phyloP scores from a whole-genome alignment of 1,140 invertebrate species.

The Cydia amplana region DNA sequence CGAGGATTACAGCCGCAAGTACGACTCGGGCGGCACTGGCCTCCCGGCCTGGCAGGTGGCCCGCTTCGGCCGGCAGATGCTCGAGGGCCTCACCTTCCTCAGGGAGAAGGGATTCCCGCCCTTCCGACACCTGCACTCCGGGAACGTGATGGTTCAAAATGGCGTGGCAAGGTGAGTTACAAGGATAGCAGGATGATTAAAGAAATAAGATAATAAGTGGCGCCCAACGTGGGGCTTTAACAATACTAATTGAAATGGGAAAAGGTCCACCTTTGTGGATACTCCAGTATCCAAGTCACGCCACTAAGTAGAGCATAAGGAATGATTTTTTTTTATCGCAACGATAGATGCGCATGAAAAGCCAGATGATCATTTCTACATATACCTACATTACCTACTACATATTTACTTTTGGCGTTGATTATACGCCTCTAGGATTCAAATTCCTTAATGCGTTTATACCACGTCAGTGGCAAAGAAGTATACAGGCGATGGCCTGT shows the following conservation, averaged over 20 bases:
- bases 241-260: no score
- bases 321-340: no score
- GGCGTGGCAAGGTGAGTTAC: constrained; percentile 85
- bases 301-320: no score
- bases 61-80: constrained; percentile 91
- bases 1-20: constrained; percentile 71
- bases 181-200: no score
- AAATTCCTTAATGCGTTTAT: no score
- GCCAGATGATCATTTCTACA: background rate
- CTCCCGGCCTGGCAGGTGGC: constrained; percentile 89
- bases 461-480: no score
- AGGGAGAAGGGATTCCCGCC: constrained; percentile 93
- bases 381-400: no score
- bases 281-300: no score
- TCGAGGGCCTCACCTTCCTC: constrained; percentile 92
- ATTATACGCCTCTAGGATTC: no score
- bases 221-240: background rate
- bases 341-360: background rate
- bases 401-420: no score
- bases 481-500: no score
- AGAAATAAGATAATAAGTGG: background rate
- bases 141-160: constrained; percentile 94
- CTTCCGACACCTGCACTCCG: constrained; percentile 92
- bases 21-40: constrained; percentile 73
- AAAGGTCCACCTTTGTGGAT: no score